phyloP scores from a whole-genome alignment of 2,888 invertebrate genomes.

The Lottia scabra region DNA sequence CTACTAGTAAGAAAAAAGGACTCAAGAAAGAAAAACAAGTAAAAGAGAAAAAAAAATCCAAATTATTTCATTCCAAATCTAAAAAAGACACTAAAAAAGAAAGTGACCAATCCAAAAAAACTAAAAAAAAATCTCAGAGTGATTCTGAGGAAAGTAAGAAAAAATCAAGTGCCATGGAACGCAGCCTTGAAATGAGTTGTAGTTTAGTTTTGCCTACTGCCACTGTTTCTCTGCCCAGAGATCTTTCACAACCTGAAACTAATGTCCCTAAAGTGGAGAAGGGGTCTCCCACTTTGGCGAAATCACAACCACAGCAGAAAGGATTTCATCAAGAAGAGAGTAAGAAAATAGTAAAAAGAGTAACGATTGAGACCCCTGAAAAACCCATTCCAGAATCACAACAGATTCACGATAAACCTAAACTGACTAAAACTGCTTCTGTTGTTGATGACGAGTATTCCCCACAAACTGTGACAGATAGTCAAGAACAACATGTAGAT shows the following conservation, averaged over 20 bases:
- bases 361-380: constrained; percentile 49
- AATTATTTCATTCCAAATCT: constrained; percentile 4
- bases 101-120: neutral
- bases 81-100: neutral
- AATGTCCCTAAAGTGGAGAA: constrained; percentile 40
- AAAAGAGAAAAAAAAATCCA: constrained; percentile 4
- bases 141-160: neutral
- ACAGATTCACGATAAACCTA: constrained; percentile 23
- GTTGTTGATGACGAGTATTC: constrained; percentile 34
- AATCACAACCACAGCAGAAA: constrained; percentile 12
- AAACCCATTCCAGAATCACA: constrained; percentile 49
- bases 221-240: constrained; percentile 39
- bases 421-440: constrained; percentile 23
- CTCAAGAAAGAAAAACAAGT: neutral
- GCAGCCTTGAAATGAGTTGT: constrained; percentile 21
- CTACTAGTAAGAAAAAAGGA: neutral
- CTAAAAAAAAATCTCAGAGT: neutral
- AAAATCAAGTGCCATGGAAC: constrained; percentile 3
- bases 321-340: constrained; percentile 12
- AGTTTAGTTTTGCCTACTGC: constrained; percentile 39
- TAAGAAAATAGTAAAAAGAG: constrained; percentile 11
- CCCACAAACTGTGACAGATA: constrained; percentile 38
- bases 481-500: constrained; percentile 30
- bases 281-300: constrained; percentile 41
- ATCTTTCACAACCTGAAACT: constrained; percentile 43